Evolutionary conservation across 2,113 vertebrate species (phyloP), one percentile per base, ranked within the genome.

Genomic region (Antechinus stuartii): DNA sequence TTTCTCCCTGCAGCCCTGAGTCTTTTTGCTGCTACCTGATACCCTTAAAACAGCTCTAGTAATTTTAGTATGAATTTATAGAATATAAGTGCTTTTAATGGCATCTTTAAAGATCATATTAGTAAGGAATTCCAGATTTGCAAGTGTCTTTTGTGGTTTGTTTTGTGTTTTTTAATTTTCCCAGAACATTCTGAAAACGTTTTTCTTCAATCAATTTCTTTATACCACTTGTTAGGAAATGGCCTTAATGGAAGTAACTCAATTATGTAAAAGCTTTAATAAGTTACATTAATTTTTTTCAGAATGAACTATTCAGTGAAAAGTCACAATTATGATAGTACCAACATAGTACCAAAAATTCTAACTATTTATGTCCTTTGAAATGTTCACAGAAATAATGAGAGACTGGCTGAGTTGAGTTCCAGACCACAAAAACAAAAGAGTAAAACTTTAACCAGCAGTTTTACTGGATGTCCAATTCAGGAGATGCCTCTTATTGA

Each of bases 351-450:
- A 8, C 6, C 8, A 14, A 94, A 93, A 54, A 2, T 94, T 24
- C 92, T 92, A 91, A 96, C 19, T 46, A 22, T 12, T 92, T 57
- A 8, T 22, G 0, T 92, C 1, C 47, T 96, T 96, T 94, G 0
- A 46, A 92, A 27, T 92, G 97, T 98, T 97, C 94, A 27, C 97
- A 99, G 99, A 97, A 97, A 99, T 96, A 99, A 99, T 90, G 98
- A 99, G 94, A 99, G 96, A 23, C 98, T 99, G 19, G 96, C 98
- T 26, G 99, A 99, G 96, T 98, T 99, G 96, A 99, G 98, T 3
- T 93, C 98, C 2, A 99, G 99, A 95, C 97, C 99, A 54, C 98
- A 99, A 76, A 98, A 98, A 16, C 97, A 98, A 1, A 98, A 98
- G 95, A 99, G 96, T 97, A 99, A 98, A 92, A 98, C 99, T 16